These are phyloP conservation scores for Phortica okadai DNA, from an alignment of 2,888 invertebrate species.

Conservation along the genomic window DNA sequence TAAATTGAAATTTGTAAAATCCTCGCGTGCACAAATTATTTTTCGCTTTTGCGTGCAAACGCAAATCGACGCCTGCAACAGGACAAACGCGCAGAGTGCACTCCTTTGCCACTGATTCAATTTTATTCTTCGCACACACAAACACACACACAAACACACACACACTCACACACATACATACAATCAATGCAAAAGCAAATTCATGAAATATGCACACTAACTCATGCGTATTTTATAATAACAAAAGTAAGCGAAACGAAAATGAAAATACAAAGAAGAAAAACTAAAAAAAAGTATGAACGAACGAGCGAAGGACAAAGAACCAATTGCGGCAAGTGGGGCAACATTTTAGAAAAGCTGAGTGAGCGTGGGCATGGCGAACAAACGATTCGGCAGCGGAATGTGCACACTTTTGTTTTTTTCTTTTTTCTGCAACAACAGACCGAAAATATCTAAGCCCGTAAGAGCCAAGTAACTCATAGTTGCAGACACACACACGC, in stretches of 20 bases:
- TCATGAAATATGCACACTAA: slow-evolving; percentile 69
- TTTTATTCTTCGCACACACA: slow-evolving; percentile 66
- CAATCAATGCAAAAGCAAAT: slow-evolving; percentile 49
- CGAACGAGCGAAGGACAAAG: no score
- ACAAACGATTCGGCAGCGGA: not conserved
- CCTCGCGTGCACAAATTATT: slow-evolving; percentile 22
- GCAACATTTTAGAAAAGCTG: not conserved
- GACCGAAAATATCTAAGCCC: slow-evolving; percentile 15
- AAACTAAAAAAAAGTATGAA: slow-evolving; percentile 21
- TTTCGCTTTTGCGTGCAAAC: not conserved
- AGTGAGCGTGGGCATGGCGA: not conserved
- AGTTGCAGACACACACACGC: not conserved
- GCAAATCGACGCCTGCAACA: not conserved
- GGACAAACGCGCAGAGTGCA: not conserved
- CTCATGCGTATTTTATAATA: slow-evolving; percentile 69
- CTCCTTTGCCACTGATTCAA: slow-evolving; percentile 65
- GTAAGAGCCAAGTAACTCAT: slow-evolving; percentile 8
- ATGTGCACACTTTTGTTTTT: no score
- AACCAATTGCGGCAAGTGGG: not conserved
- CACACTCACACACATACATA: not conserved
- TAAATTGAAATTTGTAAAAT: slow-evolving; percentile 9
- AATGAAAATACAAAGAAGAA: slow-evolving; percentile 41
- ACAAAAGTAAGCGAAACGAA: slow-evolving; percentile 57
- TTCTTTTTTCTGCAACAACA: not conserved
- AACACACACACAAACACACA: not conserved